phyloP scores from a whole-genome alignment of 2,888 invertebrate genomes.

The Choristoneura rosaceana region DNA sequence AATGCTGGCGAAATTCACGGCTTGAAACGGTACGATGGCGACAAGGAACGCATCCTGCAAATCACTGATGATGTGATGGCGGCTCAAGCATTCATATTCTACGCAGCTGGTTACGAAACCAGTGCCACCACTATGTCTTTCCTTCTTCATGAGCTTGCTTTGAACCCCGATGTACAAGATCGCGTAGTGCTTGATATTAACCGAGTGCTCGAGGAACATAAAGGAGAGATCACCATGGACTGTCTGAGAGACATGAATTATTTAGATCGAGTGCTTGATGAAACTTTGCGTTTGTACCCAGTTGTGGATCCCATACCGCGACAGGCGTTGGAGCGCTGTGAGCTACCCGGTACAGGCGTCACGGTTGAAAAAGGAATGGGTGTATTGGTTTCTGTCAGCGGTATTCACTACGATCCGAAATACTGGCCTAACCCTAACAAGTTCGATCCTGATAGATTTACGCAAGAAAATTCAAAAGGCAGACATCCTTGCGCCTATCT shows the following conservation, averaged over 20 bases:
- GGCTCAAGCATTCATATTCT: slow-evolving; percentile 46
- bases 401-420: slow-evolving; percentile 41
- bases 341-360: slow-evolving; percentile 25
- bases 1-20: slow-evolving; percentile 31
- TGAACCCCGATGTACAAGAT: slow-evolving; percentile 40
- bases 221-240: slow-evolving; percentile 14
- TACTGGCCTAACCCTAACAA: slow-evolving; percentile 39
- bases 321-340: slow-evolving; percentile 21
- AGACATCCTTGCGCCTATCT: slow-evolving; percentile 43
- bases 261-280: slow-evolving; percentile 39
- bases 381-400: slow-evolving; percentile 37
- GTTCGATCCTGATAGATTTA: slow-evolving; percentile 43
- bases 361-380: slow-evolving; percentile 33
- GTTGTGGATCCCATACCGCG: slow-evolving; percentile 40
- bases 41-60: slow-evolving; percentile 28
- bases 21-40: slow-evolving; percentile 22
- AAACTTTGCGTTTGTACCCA: slow-evolving; percentile 42
- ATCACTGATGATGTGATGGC: slow-evolving; percentile 42
- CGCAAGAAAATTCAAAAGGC: slow-evolving; percentile 35
- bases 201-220: slow-evolving; percentile 10
- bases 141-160: slow-evolving; percentile 50
- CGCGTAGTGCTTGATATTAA: slow-evolving; percentile 26
- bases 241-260: slow-evolving; percentile 36
- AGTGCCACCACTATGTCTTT: slow-evolving; percentile 55
- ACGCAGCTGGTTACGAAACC: slow-evolving; percentile 57